Base-by-base conservation (phyloP, 2,888 invertebrate genomes). In the Diaprepes abbreviatus region DNA sequence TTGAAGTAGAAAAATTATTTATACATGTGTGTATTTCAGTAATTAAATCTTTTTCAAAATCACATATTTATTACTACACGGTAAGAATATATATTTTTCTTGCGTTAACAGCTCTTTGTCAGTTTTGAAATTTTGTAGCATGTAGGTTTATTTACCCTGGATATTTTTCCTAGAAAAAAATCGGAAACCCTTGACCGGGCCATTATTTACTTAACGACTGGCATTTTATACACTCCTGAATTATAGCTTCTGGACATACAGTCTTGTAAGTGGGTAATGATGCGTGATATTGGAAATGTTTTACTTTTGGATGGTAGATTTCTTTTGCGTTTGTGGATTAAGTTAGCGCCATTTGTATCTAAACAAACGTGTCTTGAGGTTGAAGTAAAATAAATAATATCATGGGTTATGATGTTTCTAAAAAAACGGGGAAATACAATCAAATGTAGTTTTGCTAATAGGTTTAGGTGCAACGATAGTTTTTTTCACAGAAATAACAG, bases 271-370 rank as follows among this genome's bases (percentile, higher is more conserved):
- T n/a, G 36, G 17, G 28, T 35, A 65, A 66, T 66, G 66, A 59
- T 28, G 66, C 66, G 58, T 66, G 66, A 36, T 66, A 66, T 66
- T 66, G 66, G 40, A 59, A 62, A 62, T 58, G 38, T 35, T 66
- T 66, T 66, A 58, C 52, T 59, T 59, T 55, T 19, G 9, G 54
- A 52, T 54, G 43, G 64, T 33, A 40, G 55, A 54, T 64, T 52
- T 58, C 50, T 24, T 52, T 50, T 24, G 40, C 14, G 63, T 63
- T 24, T 52, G 28, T 52, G 52, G 50, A 63, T 52, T 52, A 50
- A 63, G 63, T 62, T 31, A 35, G 28, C 21, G 33, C 43, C 24
- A 40, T 58, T 38, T 58, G 40, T 58, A 58, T 58, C 24, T 16
- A 24, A 28, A 10, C 5, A 58, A 38, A 12, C 58, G 14, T 36